Evolutionary conservation across 2,888 invertebrate genomes (phyloP).

Genomic region (Papilio demoleus): DNA sequence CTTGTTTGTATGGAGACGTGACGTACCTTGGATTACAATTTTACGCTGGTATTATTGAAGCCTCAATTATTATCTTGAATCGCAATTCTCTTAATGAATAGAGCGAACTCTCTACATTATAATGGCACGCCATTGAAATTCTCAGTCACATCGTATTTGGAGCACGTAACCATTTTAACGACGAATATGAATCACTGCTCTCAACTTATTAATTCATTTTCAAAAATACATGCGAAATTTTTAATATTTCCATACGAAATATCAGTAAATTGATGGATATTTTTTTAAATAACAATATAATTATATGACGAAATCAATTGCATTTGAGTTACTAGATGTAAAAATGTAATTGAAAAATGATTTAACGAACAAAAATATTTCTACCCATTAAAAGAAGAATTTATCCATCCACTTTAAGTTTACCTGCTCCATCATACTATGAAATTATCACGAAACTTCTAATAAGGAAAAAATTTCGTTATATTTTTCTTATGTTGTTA

Average conservation of each 20-base stretch:
- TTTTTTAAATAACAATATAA: neutral
- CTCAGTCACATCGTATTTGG: constrained; percentile 20
- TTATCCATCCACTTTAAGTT: too few species aligned
- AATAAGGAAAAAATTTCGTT: neutral
- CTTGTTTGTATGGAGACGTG: neutral
- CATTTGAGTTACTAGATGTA: too few species aligned
- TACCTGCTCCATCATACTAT: neutral
- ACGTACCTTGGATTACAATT: neutral
- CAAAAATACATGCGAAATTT: neutral
- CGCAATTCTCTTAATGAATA: constrained; percentile 30
- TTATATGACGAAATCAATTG: too few species aligned
- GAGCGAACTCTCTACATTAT: constrained; percentile 21
- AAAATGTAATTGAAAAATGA: too few species aligned
- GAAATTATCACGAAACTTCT: neutral
- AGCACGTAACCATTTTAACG: constrained; percentile 21
- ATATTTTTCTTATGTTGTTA: neutral
- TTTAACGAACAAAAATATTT: too few species aligned
- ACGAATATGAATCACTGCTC: neutral
- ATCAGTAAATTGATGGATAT: neutral
- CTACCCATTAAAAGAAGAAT: too few species aligned
- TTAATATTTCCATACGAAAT: neutral
- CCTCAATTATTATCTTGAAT: constrained; percentile 30
- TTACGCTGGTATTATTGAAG: constrained; percentile 28
- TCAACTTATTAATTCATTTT: constrained; percentile 8
- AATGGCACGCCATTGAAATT: constrained; percentile 19